Base-by-base conservation (phyloP, 1,140 invertebrate species). In the Mylabris phalerata region DNA sequence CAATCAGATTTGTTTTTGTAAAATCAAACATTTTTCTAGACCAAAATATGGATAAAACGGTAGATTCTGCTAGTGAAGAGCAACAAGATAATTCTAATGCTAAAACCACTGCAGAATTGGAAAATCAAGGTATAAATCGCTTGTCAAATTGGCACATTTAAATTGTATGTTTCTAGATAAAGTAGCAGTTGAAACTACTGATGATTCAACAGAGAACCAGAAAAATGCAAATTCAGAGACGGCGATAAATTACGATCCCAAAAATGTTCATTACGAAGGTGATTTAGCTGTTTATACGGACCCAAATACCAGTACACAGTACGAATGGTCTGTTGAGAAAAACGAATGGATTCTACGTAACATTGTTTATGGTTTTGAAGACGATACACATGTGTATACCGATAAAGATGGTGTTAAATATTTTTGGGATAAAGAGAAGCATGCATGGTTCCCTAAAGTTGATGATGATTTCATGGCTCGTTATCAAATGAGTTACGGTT, bases 401-500 rank as follows among this genome's bases (percentile, higher is more conserved):
- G 94, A 97, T 75, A 77, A 85, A 57, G 94, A 98, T 83, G 93
- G 93, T 3, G 87, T 86, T 6, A 84, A 88, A 52, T 96, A 87
- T 75, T 87, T 97, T 71, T 98, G 92, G 93, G 93, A 98, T 77
- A 78, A 78, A 48, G 81, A 85, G 39, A 96, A 92, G 74, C 88
- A 85, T 67, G 94, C 93, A 4, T 98, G 94, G 92, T 93, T 98
- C 80, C 95, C 95, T 19, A 96, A 96, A 83, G 84, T 98, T 56
- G 92, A 98, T 79, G 93, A 97, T 69, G 93, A 98, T 65, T 98
- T 98, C 70, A 84, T 99, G 75, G 96, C 95, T 1, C 80, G 81
- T 50, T 98, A 98, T 79, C 94, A 98, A 77, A 88, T 98, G 83
- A 93, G 82, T 72, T 98, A 98, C 79, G 95, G 94, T 4, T 91